Evolutionary conservation across 2,797 vertebrate genomes (phyloP).

Genomic region (Lateolabrax maculatus): DNA sequence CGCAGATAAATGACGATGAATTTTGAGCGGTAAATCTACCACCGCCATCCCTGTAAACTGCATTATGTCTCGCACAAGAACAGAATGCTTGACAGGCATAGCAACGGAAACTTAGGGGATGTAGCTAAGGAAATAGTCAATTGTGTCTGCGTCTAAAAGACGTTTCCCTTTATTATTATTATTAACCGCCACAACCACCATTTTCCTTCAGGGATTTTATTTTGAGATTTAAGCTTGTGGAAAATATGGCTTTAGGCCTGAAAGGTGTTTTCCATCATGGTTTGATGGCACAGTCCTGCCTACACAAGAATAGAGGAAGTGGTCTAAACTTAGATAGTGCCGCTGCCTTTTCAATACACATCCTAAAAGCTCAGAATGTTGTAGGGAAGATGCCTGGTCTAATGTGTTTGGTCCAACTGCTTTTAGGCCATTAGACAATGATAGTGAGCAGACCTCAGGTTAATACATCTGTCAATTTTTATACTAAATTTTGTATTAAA

Average conservation of each 20-base stretch:
- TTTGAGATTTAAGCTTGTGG: conserved; percentile 60
- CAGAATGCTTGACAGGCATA: neutral
- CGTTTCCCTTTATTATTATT: conserved; percentile 63
- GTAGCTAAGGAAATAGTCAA: neutral
- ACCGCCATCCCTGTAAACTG: neutral
- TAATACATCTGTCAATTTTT: neutral
- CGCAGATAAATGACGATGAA: neutral
- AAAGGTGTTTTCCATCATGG: conserved; percentile 73
- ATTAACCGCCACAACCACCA: conserved; percentile 29
- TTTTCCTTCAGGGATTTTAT: conserved; percentile 61
- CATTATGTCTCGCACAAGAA: neutral
- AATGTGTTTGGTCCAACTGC: conserved; percentile 20
- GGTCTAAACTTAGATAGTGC: conserved; percentile 69
- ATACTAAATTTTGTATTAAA: neutral
- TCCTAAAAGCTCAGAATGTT: conserved; percentile 41
- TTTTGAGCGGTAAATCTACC: neutral
- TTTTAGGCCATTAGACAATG: conserved; percentile 15
- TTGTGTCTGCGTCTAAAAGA: conserved; percentile 35
- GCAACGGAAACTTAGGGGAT: neutral
- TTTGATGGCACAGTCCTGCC: conserved; percentile 52
- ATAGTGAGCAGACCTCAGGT: neutral
- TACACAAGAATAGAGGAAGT: conserved; percentile 76
- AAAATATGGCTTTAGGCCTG: conserved; percentile 59
- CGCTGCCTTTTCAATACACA: conserved; percentile 45
- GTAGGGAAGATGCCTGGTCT: neutral